Evolutionary conservation across 2,888 invertebrate species (phyloP).

Genomic region (Luffia ferchaultella): DNA sequence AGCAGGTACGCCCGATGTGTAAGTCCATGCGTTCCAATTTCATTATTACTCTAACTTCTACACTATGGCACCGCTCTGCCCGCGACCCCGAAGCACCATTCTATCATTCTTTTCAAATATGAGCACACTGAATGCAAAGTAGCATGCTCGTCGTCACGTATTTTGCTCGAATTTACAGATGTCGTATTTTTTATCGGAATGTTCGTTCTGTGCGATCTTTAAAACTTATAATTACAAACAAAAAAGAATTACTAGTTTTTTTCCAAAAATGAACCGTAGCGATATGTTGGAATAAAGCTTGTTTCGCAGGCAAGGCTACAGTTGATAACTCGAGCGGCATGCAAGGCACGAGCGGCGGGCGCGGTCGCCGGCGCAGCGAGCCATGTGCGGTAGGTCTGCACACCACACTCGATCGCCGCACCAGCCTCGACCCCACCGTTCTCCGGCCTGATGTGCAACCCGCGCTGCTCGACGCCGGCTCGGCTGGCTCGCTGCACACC

Average conservation of each 20-base stretch:
- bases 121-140: not conserved
- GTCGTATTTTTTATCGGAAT: too few species aligned
- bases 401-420: conserved; percentile 57
- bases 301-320: conserved; percentile 60
- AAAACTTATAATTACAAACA: too few species aligned
- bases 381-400: conserved; percentile 26
- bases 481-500: conserved; percentile 51
- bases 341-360: conserved; percentile 47
- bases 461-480: conserved; percentile 43
- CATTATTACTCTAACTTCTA: not conserved
- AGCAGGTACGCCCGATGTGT: conserved; percentile 67
- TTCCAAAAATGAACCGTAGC: too few species aligned
- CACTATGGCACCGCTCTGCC: not conserved
- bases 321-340: conserved; percentile 58
- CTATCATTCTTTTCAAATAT: not conserved
- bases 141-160: not conserved
- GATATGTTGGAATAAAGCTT: too few species aligned
- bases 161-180: not conserved
- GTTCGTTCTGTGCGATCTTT: too few species aligned
- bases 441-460: conserved; percentile 31
- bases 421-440: conserved; percentile 67
- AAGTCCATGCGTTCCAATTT: conserved; percentile 63
- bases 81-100: not conserved
- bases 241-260: too few species aligned
- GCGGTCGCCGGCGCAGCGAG: conserved; percentile 48